phyloP scores from a whole-genome alignment of 2,113 vertebrate species.

The Pteruthius melanotis region DNA sequence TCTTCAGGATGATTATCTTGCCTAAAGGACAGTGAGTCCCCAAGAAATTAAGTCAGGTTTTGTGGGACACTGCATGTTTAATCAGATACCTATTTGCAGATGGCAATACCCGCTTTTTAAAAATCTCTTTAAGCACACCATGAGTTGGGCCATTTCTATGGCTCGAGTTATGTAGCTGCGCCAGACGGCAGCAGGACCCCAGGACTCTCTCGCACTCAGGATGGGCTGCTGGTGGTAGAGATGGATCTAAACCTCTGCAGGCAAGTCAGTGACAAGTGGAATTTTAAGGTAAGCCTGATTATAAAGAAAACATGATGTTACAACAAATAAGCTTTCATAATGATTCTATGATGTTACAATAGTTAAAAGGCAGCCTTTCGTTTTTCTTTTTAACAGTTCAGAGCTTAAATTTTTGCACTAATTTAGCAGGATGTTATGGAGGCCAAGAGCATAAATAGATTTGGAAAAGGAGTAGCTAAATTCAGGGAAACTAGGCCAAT shows the following conservation, averaged over 20 bases:
- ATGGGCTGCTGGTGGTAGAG: constrained; percentile 88
- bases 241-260: constrained; percentile 92
- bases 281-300: constrained; percentile 83
- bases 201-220: constrained; percentile 83
- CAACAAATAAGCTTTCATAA: background rate
- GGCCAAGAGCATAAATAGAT: background rate
- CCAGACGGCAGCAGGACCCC: constrained; percentile 89
- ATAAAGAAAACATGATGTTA: background rate
- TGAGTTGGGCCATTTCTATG: constrained; percentile 92
- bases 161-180: constrained; percentile 90
- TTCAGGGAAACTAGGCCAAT: background rate
- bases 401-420: background rate
- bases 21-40: background rate
- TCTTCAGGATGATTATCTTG: background rate
- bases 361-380: background rate
- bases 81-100: background rate
- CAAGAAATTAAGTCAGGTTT: background rate
- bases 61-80: background rate
- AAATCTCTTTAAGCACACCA: constrained; percentile 78
- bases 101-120: background rate
- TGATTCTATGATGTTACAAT: background rate
- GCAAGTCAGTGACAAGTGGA: constrained; percentile 91
- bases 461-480: background rate
- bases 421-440: background rate
- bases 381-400: background rate